Base-by-base conservation (phyloP, 1,140 invertebrate genomes). In the Magallana angulata region DNA sequence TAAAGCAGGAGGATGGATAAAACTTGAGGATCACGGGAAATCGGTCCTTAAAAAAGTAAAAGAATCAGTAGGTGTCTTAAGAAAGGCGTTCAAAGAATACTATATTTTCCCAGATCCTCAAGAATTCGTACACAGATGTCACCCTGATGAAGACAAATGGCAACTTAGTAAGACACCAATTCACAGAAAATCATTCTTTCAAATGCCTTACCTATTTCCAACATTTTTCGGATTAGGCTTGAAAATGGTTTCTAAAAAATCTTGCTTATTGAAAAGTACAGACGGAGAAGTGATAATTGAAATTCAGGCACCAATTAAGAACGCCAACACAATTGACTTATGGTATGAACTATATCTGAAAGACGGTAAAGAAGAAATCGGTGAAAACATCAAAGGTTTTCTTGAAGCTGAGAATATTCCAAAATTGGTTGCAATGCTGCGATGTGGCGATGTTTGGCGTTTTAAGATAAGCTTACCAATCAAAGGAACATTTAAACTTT, bases 191-290 rank as follows among this genome's bases (percentile, higher is more conserved):
- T 58, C 18, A 7, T 91, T 91, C 71, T 7, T 86, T 5, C 60
- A 89, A 4, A 85, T 82, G 64, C 64, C 90, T 9, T 90, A 90
- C 59, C 18, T 91, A 12, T 62, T 88, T 0, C 86, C 88, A 14
- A 88, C 90, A 18, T 89, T 91, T 85, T 90, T 89, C 71, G 88
- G 84, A 4, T 30, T 90, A 24, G 90, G 89, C n/a, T 60, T 91
- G 48, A 84, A 85, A 36, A 64, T 90, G 14, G 48, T 56, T 57
- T 64, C 71, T 8, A 64, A 84, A 14, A 59, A 87, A 62, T 85
- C 18, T 0, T 91, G 88, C 83, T 76, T 83, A 2, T 71, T 90
- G 11, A 2, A 85, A 48, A 36, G 84, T 8, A 71, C 64, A 0
- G 68, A 85, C 4, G 89, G 88, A 7, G 83, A 85, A 30, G 62